Evolutionary conservation across 2,797 vertebrate genomes (phyloP).

Genomic region (Buphagus erythrorhynchus): DNA sequence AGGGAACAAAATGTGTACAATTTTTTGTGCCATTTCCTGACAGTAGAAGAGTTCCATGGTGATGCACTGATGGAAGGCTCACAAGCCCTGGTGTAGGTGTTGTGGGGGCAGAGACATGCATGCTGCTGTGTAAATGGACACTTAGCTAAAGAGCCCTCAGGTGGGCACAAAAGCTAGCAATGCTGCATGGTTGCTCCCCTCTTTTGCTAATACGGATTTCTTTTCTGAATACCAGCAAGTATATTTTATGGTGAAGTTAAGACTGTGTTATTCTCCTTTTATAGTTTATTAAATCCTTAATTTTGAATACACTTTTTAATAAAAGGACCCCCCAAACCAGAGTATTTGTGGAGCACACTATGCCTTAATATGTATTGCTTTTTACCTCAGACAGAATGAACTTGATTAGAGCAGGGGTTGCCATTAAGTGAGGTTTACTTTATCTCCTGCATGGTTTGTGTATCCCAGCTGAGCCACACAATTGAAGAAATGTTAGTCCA

Average conservation of each 20-base stretch:
- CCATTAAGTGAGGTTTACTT: conserved; percentile 42
- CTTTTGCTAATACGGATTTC: neutral
- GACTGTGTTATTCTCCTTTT: neutral
- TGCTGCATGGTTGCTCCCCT: neutral
- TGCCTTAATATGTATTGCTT: neutral
- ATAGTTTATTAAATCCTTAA: conserved; percentile 11
- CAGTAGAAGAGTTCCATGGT: neutral
- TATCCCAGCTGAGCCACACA: conserved; percentile 49
- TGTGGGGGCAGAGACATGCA: neutral
- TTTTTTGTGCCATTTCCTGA: neutral
- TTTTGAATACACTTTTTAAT: conserved; percentile 11
- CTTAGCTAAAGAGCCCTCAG: neutral
- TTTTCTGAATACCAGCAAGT: neutral
- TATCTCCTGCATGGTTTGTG: neutral
- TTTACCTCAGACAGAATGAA: conserved; percentile 16
- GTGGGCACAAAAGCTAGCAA: neutral
- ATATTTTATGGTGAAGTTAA: neutral
- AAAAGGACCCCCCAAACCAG: neutral
- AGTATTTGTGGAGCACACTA: neutral
- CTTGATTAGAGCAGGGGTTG: conserved; percentile 34
- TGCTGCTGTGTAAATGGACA: neutral
- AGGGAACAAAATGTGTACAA: neutral
- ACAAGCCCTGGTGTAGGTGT: neutral
- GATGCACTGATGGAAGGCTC: neutral
- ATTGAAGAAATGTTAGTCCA: conserved; percentile 33